phyloP scores from a whole-genome alignment of 2,113 vertebrate species.

The Climacteris rufus region DNA sequence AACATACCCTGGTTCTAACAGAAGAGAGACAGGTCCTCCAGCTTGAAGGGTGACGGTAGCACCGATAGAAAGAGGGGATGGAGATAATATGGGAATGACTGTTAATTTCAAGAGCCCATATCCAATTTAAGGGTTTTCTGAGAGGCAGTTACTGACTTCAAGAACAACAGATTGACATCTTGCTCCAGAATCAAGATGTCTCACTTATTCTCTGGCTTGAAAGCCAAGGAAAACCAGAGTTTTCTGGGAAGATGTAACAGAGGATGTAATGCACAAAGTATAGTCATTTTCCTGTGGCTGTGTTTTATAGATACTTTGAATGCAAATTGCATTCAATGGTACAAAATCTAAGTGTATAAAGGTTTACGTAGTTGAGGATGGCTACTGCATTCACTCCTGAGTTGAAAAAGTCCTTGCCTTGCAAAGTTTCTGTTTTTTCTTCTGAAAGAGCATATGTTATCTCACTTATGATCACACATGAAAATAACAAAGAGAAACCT shows the following conservation, averaged over 20 bases:
- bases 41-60: background rate
- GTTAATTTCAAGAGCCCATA: background rate
- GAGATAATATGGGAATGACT: background rate
- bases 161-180: background rate
- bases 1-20: rapidly evolving
- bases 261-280: background rate
- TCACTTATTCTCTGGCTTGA: background rate
- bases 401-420: background rate
- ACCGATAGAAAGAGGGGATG: rapidly evolving
- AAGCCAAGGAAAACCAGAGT: background rate
- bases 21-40: background rate
- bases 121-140: background rate
- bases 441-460: background rate
- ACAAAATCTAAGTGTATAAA: background rate
- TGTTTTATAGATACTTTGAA: background rate
- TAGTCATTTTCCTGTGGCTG: background rate
- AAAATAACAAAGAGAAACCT: background rate
- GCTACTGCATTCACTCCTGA: background rate
- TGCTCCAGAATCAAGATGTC: background rate
- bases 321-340: background rate
- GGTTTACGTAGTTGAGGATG: background rate
- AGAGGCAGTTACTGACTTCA: background rate
- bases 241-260: background rate
- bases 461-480: background rate
- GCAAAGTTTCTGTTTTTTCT: background rate